Percentiles rank a stretch among this genome's conserved stretches.
phyloP scores from a whole-genome alignment of 2,797 vertebrate genomes.

The Falco peregrinus region DNA sequence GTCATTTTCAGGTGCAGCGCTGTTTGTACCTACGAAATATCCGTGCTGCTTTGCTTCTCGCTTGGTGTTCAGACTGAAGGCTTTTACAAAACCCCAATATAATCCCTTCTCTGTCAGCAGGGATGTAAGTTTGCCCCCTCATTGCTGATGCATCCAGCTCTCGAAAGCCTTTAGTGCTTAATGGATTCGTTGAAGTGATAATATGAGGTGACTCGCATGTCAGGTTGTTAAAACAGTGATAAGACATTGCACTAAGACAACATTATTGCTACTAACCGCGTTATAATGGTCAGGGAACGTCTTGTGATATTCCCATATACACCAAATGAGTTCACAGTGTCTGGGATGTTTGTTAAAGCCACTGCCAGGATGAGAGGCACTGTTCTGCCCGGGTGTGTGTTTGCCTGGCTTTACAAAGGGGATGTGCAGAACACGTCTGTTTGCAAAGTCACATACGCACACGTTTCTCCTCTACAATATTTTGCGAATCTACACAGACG shows the following conservation, averaged over 20 bases:
- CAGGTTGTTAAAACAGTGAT: slow-evolving; percentile 72
- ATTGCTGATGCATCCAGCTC: slow-evolving; percentile 9
- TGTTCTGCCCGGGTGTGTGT: neutral
- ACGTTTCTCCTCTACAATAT: slow-evolving; percentile 28
- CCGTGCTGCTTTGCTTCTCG: neutral
- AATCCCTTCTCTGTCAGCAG: neutral
- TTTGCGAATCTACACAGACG: slow-evolving; percentile 40
- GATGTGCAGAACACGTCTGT: neutral
- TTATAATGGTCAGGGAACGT: slow-evolving; percentile 29
- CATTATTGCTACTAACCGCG: slow-evolving; percentile 39
- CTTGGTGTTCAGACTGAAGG: neutral
- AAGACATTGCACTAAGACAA: slow-evolving; percentile 56
- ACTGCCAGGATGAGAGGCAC: neutral
- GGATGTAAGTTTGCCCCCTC: slow-evolving; percentile 6
- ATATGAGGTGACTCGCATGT: slow-evolving; percentile 60
- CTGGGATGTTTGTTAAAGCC: neutral
- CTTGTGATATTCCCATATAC: neutral
- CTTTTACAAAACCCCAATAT: neutral
- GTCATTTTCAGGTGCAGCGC: rapidly evolving
- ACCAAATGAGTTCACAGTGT: neutral
- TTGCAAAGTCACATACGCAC: neutral
- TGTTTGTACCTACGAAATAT: neutral
- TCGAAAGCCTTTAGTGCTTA: slow-evolving; percentile 60
- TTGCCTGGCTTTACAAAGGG: neutral
- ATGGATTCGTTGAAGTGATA: slow-evolving; percentile 69